Evolutionary conservation across 1,140 invertebrate genomes (phyloP).

Genomic region (Belonocnema kinseyi): DNA sequence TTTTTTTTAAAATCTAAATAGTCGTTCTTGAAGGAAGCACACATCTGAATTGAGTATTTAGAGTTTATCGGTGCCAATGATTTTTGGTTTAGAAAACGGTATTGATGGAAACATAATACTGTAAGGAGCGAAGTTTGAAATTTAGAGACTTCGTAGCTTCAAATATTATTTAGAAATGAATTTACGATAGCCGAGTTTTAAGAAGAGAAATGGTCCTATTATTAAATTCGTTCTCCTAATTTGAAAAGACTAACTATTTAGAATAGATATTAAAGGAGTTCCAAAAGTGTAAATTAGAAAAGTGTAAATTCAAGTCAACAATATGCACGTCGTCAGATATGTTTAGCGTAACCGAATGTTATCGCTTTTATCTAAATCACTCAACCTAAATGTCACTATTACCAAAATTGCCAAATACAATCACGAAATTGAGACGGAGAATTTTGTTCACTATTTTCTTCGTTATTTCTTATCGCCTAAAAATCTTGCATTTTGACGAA

Average conservation of each 20-base stretch:
- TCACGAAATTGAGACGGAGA: constrained; percentile 16
- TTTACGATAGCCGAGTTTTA: not conserved
- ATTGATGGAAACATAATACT: constrained; percentile 5
- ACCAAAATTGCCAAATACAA: not conserved
- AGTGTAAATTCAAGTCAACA: constrained; percentile 26
- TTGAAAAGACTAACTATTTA: constrained; percentile 13
- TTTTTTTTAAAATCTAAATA: constrained; percentile 38
- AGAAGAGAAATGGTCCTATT: not conserved
- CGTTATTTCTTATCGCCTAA: not conserved
- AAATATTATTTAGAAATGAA: constrained; percentile 3
- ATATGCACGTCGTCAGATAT: not conserved
- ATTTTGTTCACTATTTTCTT: not conserved
- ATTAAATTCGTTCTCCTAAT: not conserved
- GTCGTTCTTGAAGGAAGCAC: constrained; percentile 52
- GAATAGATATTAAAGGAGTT: not conserved
- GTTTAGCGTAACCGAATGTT: constrained; percentile 6
- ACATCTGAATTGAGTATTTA: constrained; percentile 44
- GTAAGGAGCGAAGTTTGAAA: not conserved
- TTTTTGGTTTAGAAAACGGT: not conserved
- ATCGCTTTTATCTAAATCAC: constrained; percentile 24
- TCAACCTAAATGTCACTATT: constrained; percentile 3
- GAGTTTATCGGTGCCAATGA: constrained; percentile 22
- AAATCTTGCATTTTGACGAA: not conserved
- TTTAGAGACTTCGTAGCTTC: not conserved
- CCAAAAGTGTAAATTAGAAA: constrained; percentile 24